phyloP scores from a whole-genome alignment of 1,140 invertebrate genomes.

The Phocides pigmalion region DNA sequence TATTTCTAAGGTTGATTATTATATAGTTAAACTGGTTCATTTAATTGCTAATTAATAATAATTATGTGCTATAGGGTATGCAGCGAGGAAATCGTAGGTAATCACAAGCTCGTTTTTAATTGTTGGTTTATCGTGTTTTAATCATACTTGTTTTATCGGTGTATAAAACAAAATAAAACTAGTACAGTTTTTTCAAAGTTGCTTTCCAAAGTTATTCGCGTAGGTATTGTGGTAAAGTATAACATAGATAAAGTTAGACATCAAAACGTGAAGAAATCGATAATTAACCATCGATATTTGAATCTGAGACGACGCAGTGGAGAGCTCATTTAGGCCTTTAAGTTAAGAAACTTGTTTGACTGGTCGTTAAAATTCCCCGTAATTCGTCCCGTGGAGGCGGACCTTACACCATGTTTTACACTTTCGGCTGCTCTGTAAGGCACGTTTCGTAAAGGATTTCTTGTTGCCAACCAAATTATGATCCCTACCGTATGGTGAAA shows the following conservation, averaged over 20 bases:
- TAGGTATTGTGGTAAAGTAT: constrained; percentile 22
- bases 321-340: constrained; percentile 58
- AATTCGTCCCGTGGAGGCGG: constrained; percentile 65
- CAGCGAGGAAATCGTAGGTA: too few relatives aligned
- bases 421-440: constrained; percentile 52
- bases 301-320: constrained; percentile 40
- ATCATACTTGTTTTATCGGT: too few relatives aligned
- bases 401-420: constrained; percentile 66
- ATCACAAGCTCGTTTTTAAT: too few relatives aligned
- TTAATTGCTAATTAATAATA: too few relatives aligned
- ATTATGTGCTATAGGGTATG: too few relatives aligned
- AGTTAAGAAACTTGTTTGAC: constrained; percentile 61
- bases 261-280: constrained; percentile 40
- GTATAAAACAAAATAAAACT: too few relatives aligned
- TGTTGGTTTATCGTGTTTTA: too few relatives aligned
- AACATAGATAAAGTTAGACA: constrained; percentile 12
- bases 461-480: constrained; percentile 13
- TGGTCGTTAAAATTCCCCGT: constrained; percentile 70
- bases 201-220: too few relatives aligned
- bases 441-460: constrained; percentile 37
- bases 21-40: too few relatives aligned
- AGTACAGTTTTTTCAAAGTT: too few relatives aligned
- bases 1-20: too few relatives aligned
- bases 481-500: background rate
- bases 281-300: constrained; percentile 45